phyloP scores from a whole-genome alignment of 2,888 invertebrate genomes.

The Aquatica leii region DNA sequence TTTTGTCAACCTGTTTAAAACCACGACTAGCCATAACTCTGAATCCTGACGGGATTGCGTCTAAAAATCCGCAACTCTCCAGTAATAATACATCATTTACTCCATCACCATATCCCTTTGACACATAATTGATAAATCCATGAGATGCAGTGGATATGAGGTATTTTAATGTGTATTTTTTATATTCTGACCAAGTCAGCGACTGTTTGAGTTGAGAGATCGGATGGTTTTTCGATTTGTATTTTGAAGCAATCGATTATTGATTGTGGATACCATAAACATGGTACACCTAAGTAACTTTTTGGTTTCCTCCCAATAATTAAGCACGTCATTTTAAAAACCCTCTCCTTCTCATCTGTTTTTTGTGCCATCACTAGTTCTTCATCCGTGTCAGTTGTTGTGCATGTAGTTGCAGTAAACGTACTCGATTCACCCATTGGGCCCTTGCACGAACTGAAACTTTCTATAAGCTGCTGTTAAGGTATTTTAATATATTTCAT shows the following conservation, averaged over 20 bases:
- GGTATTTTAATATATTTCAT: background rate
- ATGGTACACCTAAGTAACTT: background rate
- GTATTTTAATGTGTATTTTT: too few species aligned
- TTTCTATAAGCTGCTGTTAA: too few species aligned
- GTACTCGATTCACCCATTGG: too few species aligned
- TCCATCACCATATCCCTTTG: slow-evolving; percentile 35
- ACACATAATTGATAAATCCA: slow-evolving; percentile 41
- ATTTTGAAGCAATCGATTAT: slow-evolving; percentile 13
- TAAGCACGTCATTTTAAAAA: too few species aligned
- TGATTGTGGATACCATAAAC: background rate
- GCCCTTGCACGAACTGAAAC: too few species aligned
- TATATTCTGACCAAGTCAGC: too few species aligned
- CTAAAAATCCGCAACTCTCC: slow-evolving; percentile 27
- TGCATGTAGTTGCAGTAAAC: background rate
- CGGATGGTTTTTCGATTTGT: background rate
- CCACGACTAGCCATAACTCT: slow-evolving; percentile 28
- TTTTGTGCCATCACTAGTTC: background rate
- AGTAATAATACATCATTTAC: slow-evolving; percentile 25
- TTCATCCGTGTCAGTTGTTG: background rate
- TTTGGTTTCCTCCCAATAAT: too few species aligned
- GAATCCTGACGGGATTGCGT: slow-evolving; percentile 15
- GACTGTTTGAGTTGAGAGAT: background rate
- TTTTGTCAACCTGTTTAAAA: slow-evolving; percentile 26
- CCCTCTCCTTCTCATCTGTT: background rate
- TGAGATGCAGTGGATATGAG: too few species aligned